Evolutionary conservation across 2,113 vertebrate species (phyloP).

Genomic region (Naja naja): DNA sequence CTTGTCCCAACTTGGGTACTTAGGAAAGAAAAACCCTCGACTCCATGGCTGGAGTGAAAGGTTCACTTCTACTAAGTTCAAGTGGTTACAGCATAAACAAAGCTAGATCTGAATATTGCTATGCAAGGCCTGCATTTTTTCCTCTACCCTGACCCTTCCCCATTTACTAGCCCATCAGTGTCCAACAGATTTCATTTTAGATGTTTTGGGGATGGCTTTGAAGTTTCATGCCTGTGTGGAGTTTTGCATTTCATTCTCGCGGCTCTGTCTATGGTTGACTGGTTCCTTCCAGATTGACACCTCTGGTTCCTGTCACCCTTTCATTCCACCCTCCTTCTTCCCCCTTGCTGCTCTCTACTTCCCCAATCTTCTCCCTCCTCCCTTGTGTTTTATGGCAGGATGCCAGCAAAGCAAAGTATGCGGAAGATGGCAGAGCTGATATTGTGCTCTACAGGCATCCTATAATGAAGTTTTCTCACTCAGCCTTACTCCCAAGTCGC

Average conservation of each 20-base stretch:
- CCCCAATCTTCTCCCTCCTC: background rate
- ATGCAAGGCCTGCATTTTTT: background rate
- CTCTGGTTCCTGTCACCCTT: background rate
- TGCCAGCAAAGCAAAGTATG: background rate
- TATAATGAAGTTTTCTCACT: background rate
- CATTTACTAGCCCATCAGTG: background rate
- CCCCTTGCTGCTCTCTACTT: background rate
- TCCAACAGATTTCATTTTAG: background rate
- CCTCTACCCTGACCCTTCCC: background rate
- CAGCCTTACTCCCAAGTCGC: too few relatives aligned
- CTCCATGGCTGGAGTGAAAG: background rate
- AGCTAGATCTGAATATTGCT: background rate
- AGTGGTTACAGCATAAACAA: background rate
- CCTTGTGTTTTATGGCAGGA: background rate
- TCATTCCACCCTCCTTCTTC: background rate
- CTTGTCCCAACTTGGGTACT: background rate
- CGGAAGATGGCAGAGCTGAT: background rate
- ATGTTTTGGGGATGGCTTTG: background rate
- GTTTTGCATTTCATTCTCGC: background rate
- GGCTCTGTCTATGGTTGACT: background rate
- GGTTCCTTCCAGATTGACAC: background rate
- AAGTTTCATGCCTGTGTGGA: background rate
- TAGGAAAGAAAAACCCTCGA: background rate
- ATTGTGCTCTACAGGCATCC: background rate
- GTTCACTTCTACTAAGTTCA: background rate